Conservation (phyloP, 2,797 vertebrate species). For the Fistularia tabacaria region DNA sequence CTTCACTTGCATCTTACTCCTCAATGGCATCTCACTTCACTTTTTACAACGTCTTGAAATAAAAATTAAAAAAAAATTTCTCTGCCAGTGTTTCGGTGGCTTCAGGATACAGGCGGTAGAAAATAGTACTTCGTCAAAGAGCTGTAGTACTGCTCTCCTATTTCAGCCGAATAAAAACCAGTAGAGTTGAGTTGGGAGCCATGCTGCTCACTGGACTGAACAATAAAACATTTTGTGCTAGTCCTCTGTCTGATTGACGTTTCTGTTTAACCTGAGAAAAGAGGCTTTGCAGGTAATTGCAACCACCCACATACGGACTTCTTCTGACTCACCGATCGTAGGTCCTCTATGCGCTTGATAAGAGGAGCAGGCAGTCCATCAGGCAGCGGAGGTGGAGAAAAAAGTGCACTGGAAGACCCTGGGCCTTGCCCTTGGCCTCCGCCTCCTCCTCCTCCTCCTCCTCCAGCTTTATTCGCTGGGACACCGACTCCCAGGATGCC, state of each 20-base stretch:
- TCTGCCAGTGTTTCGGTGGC: not conserved
- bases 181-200: constrained; percentile 15
- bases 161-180: constrained; percentile 28
- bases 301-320: constrained; percentile 25
- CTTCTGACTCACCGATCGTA: constrained; percentile 81
- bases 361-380: constrained; percentile 86
- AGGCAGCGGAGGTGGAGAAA: constrained; percentile 85
- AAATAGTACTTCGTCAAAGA: constrained; percentile 17
- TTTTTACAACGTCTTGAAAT: constrained; percentile 12
- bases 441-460: constrained; percentile 29
- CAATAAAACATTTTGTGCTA: constrained; percentile 18
- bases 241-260: constrained; percentile 6
- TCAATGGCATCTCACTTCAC: constrained; percentile 33
- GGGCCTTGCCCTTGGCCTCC: constrained; percentile 68
- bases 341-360: constrained; percentile 92
- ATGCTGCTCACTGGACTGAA: constrained; percentile 22
- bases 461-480: constrained; percentile 37
- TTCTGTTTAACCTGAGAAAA: constrained; percentile 36
- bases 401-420: constrained; percentile 75
- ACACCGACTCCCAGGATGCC: constrained; percentile 67
- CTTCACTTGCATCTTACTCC: constrained; percentile 16
- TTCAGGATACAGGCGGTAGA: constrained; percentile 6
- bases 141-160: constrained; percentile 4
- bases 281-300: constrained; percentile 31
- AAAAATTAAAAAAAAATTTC: constrained; percentile 1